phyloP scores from a whole-genome alignment of 2,888 invertebrate genomes.

The Drosophila longiperda region DNA sequence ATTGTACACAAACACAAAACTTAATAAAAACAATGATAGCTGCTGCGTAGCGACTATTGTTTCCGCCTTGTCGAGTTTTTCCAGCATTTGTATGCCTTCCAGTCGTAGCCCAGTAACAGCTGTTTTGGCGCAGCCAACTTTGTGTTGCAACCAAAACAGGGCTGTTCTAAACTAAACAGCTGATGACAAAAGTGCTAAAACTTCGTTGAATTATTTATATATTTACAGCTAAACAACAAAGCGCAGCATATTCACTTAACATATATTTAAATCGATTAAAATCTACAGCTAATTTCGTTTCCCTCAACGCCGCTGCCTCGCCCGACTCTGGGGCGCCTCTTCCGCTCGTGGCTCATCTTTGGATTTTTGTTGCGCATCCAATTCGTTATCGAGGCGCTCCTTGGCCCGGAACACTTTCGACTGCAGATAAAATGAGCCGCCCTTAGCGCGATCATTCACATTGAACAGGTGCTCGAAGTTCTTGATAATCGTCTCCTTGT shows the following conservation, averaged over 20 bases:
- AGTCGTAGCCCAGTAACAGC: constrained; percentile 57
- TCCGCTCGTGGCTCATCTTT: constrained; percentile 20
- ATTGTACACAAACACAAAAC: constrained; percentile 42
- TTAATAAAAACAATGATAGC: constrained; percentile 28
- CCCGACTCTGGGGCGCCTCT: constrained; percentile 50
- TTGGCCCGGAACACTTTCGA: constrained; percentile 98
- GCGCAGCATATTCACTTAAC: constrained; percentile 52
- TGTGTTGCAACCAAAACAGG: constrained; percentile 10
- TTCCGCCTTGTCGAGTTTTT: constrained; percentile 17
- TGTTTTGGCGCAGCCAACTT: constrained; percentile 44
- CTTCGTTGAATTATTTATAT: constrained; percentile 23
- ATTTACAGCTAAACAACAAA: constrained; percentile 52
- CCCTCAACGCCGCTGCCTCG: constrained; percentile 51
- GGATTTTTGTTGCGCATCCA: constrained; percentile 75
- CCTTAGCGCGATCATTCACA: constrained; percentile 95
- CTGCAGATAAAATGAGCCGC: constrained; percentile 98
- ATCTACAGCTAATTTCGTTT: constrained; percentile 52
- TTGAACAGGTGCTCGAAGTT: constrained; percentile 94
- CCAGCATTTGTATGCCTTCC: constrained; percentile 6
- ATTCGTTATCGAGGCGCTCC: constrained; percentile 93
- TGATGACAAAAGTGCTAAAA: constrained; percentile 19
- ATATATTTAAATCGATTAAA: constrained; percentile 54
- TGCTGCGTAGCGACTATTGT: constrained; percentile 42
- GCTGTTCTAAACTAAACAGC: constrained; percentile 29
- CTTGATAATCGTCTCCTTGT: constrained; percentile 89